Evolutionary conservation across 2,797 vertebrate species (phyloP), one percentile per base, ranked within the genome.

Genomic region (Anguilla marmorata): DNA sequence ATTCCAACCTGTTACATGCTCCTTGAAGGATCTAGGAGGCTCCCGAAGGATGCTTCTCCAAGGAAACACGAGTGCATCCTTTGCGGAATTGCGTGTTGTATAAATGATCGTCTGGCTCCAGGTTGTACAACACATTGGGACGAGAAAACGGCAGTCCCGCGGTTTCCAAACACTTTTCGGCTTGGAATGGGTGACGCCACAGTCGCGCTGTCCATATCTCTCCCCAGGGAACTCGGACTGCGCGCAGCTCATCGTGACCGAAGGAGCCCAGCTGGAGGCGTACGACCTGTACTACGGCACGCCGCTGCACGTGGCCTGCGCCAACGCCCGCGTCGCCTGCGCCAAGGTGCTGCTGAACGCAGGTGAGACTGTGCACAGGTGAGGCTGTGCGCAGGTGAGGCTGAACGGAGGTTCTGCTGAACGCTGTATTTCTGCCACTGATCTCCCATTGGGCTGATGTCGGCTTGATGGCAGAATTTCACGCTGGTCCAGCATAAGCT

Each of bases 241-340:
- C 0, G 97, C 98, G 88, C 96, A 94, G 86, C 95, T 99, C 27
- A 94, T 99, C 60, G 96, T 99, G 0, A 91, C 95, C 0, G 93
- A 93, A 0, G 98, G 97, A 0, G 98, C 98, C 6, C 92, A 95
- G 90, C 94, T 99, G 50, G 98, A 99, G 92, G 96, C 97, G 0
- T 98, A 98, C 0, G 97, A 99, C 84, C 96, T 98, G 80, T 98
- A 99, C 90, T 96, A 97, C 0, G 98, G 98, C 85, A 99, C 98
- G 0, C 97, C 98, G 0, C 94, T 99, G 82, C 98, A 98, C 0
- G 96, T 97, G 11, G 97, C 98, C 0, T 99, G 98, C 76, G 95
- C 95, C 74, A 95, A 96, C 3, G 93, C 97, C n/a, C 96, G 97
- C 87, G 90, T 96, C 56, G 94, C 96, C 45, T 99, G 98, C 21